Base-by-base conservation (phyloP, 1,140 invertebrate species). In the Cyrtorhinus lividipennis region DNA sequence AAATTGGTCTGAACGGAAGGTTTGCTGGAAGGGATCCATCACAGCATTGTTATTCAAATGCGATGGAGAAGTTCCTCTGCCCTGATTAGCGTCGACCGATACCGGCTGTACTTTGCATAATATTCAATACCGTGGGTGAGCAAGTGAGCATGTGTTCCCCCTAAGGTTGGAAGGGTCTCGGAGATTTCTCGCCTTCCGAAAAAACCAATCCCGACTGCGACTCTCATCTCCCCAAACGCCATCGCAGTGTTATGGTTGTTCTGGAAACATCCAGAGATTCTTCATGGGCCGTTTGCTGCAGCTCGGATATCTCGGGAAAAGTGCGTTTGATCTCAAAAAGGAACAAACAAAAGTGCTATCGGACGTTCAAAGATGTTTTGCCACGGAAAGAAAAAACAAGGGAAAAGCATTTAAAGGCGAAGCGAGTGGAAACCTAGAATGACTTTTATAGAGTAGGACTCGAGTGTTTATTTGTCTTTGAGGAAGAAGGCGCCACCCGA, bases 1-100 rank as follows among this genome's bases (percentile, higher is more conserved):
- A 57, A 57, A 57, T 57, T 57, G 56, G 56, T 57, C 56, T 57
- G 56, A 38, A 38, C 30, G 30, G 30, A 38, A 38, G 30, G 30
- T 22, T 24, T 20, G 20, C n/a, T 22, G 26, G 56, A 22, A 59
- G 58, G 58, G 58, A 59, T 59, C 58, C 24, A 24, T 59, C 58
- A 26, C 58, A 26, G 58, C 58, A 59, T 59, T 59, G 58, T 59
- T 26, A 59, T 59, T 59, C 26, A 59, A 59, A 59, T 59, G 2
- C 8, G 48, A 20, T 15, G 5, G 5, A 24, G 56, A 24, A 24
- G 20, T 20, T n/a, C 56, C 23, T 57, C 56, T 57, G 15, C n/a
- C 24, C 58, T 59, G 58, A 59, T 59, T 59, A 59, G 58, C 58
- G 56, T 57, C 24, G 18, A 18, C 18, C 56, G 24, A 30, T 26